Evolutionary conservation across 2,113 vertebrate species (phyloP).

Genomic region (Brachyistius frenatus): DNA sequence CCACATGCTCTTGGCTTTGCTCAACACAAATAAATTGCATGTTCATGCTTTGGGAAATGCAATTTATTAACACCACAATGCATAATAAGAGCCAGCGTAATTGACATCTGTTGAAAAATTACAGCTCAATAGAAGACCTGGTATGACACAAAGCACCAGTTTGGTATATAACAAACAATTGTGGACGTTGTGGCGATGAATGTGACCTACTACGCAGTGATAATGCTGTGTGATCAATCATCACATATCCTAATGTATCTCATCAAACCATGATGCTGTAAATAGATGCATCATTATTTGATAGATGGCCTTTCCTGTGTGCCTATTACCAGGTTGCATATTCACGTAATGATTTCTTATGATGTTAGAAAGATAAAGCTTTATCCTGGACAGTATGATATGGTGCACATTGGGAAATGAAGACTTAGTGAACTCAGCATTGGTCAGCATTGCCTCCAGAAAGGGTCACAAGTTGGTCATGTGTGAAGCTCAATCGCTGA

Average conservation of each 20-base stretch:
- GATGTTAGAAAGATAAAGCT: not conserved
- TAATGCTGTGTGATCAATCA: not conserved
- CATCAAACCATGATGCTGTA: not conserved
- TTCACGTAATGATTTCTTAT: not conserved
- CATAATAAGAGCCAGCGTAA: conserved; percentile 21
- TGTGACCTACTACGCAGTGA: not conserved
- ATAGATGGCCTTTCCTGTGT: not conserved
- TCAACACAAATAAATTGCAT: conserved; percentile 9
- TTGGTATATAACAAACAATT: conserved; percentile 21
- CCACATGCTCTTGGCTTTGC: conserved; percentile 1
- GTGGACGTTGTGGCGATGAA: conserved; percentile 21
- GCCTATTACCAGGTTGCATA: too few relatives aligned
- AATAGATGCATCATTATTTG: not conserved
- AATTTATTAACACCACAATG: conserved; percentile 17
- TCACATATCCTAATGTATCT: not conserved
- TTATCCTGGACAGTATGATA: not conserved
- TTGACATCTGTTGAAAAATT: conserved; percentile 26
- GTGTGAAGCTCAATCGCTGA: conserved; percentile 31
- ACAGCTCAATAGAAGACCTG: conserved; percentile 16
- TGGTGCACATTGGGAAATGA: not conserved
- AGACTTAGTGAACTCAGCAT: not conserved
- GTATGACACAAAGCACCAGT: conserved; percentile 1
- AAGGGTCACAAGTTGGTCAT: conserved; percentile 17
- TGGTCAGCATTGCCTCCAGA: conserved; percentile 8
- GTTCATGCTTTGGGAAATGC: conserved; percentile 28